Evolutionary conservation across 2,888 invertebrate genomes (phyloP).

Genomic region (Phortica magna): DNA sequence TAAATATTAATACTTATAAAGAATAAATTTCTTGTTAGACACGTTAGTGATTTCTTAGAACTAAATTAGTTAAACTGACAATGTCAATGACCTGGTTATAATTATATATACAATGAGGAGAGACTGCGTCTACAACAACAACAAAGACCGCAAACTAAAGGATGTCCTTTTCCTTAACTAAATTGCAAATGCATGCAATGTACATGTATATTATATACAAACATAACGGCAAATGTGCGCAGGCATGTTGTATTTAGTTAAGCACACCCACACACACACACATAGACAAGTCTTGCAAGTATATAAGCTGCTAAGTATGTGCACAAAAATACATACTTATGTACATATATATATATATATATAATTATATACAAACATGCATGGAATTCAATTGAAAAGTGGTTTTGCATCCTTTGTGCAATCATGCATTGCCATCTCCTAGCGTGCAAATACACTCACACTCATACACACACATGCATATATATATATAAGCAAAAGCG

Average conservation of each 20-base stretch:
- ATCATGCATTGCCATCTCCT: neutral
- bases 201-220: neutral
- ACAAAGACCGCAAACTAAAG: constrained; percentile 36
- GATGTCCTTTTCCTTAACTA: constrained; percentile 27
- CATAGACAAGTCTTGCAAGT: neutral
- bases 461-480: constrained; percentile 12
- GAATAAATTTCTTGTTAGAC: too few relatives aligned
- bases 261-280: neutral
- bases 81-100: constrained; percentile 69
- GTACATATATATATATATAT: neutral
- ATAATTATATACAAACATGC: neutral
- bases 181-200: constrained; percentile 18
- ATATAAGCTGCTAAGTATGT: neutral
- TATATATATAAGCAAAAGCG: too few relatives aligned
- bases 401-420: constrained; percentile 28
- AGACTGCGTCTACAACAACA: constrained; percentile 18
- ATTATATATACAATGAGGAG: constrained; percentile 64
- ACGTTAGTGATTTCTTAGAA: too few relatives aligned
- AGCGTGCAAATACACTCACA: neutral
- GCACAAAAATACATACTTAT: neutral
- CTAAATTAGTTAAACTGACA: constrained; percentile 16
- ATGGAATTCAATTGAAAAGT: neutral
- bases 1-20: too few relatives aligned
- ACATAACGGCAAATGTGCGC: neutral
- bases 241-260: neutral